phyloP scores from a whole-genome alignment of 2,888 invertebrate species.

The Drosophila hamatofila region DNA sequence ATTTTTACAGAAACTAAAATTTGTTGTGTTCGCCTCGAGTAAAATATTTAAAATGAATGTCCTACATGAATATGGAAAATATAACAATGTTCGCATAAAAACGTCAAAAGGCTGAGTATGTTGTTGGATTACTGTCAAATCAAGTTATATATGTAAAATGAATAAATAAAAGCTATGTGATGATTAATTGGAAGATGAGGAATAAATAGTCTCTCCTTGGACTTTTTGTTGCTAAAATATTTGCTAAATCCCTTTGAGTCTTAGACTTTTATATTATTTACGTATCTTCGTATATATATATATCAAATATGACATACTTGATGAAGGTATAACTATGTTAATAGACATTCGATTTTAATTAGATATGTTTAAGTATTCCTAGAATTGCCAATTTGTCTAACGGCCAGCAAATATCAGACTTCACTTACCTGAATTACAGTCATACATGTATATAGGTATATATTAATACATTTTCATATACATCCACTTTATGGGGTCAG shows the following conservation, averaged over 20 bases:
- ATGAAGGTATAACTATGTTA: too few relatives aligned
- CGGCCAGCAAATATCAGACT: too few relatives aligned
- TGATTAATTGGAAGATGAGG: not conserved
- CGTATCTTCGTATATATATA: too few relatives aligned
- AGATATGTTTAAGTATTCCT: too few relatives aligned
- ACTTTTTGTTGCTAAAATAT: too few relatives aligned
- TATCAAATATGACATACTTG: too few relatives aligned
- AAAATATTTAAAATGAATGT: not conserved
- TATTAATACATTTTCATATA: not conserved
- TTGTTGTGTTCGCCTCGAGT: not conserved
- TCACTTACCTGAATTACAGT: too few relatives aligned
- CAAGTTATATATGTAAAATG: not conserved
- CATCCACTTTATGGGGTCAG: not conserved
- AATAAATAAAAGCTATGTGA: too few relatives aligned
- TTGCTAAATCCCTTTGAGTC: not conserved
- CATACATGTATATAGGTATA: not conserved
- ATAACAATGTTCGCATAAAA: not conserved
- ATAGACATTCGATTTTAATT: too few relatives aligned
- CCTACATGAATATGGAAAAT: accelerated
- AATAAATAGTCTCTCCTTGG: not conserved
- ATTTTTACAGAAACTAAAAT: not conserved
- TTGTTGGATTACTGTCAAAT: not conserved
- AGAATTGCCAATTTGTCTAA: too few relatives aligned
- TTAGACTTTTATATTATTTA: too few relatives aligned
- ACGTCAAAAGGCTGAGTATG: not conserved